phyloP scores from a whole-genome alignment of 1,140 invertebrate genomes.

The Drosophila yakuba region DNA sequence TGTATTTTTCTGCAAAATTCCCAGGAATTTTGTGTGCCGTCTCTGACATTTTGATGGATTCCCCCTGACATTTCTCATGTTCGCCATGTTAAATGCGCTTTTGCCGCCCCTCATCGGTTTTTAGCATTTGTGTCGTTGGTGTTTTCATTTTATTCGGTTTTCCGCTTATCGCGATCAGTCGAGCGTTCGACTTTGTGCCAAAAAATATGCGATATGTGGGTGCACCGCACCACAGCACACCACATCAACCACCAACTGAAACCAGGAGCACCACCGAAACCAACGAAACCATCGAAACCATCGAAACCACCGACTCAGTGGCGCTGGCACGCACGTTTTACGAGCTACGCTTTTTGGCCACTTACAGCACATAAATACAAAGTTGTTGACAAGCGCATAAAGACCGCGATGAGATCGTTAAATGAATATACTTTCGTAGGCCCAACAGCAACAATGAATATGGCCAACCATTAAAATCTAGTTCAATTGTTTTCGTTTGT shows the following conservation, averaged over 20 bases:
- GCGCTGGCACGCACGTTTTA: constrained; percentile 60
- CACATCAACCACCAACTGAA: constrained; percentile 7
- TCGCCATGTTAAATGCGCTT: constrained; percentile 35
- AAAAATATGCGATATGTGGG: constrained; percentile 69
- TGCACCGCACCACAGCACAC: constrained; percentile 29
- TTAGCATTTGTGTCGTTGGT: constrained; percentile 33
- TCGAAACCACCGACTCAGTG: constrained; percentile 10
- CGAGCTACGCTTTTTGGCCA: constrained; percentile 46
- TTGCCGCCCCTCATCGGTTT: constrained; percentile 10
- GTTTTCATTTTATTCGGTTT: constrained; percentile 42
- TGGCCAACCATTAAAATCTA: constrained; percentile 76
- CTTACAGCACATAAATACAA: constrained; percentile 53
- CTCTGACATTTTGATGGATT: constrained; percentile 54
- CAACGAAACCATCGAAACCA: constrained; percentile 17
- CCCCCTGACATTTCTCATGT: constrained; percentile 45
- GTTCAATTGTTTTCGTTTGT: constrained; percentile 70
- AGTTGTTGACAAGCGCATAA: constrained; percentile 61
- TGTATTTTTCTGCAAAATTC: constrained; percentile 28
- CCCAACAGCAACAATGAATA: constrained; percentile 57
- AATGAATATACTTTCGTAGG: constrained; percentile 44
- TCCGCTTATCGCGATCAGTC: constrained; percentile 65
- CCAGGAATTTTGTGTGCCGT: constrained; percentile 46
- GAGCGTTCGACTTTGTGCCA: constrained; percentile 68
- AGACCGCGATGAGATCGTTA: constrained; percentile 68
- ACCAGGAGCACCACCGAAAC: constrained; percentile 9